Conservation (phyloP, 2,888 invertebrate species). For the Macrophya alboannulata region DNA sequence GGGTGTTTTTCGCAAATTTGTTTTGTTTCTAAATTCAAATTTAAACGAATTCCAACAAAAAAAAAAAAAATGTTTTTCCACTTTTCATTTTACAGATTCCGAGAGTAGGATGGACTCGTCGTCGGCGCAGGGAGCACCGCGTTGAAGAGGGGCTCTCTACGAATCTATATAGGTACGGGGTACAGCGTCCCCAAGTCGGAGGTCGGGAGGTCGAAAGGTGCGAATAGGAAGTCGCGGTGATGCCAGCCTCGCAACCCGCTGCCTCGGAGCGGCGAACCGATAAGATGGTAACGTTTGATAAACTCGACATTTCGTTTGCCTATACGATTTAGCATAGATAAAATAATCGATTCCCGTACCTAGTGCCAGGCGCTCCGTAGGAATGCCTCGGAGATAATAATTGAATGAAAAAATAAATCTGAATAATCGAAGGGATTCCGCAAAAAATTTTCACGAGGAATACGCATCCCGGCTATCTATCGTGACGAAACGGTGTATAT, state of each 20-base stretch:
- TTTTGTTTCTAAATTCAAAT: not conserved
- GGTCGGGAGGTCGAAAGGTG: constrained; percentile 66
- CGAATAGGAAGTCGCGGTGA: constrained; percentile 69
- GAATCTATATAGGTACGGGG: constrained; percentile 57
- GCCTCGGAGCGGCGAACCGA: constrained; percentile 77
- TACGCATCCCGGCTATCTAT: not conserved
- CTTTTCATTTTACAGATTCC: constrained; percentile 16
- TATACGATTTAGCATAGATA: constrained; percentile 29
- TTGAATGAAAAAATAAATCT: not conserved
- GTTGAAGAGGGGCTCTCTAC: constrained; percentile 64
- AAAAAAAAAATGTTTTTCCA: no score
- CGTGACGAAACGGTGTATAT: not conserved
- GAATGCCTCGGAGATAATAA: not conserved
- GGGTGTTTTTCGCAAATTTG: not conserved
- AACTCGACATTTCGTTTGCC: constrained; percentile 25
- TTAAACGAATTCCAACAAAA: not conserved
- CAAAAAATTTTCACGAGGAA: not conserved
- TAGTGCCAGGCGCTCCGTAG: not conserved
- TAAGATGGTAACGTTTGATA: constrained; percentile 70
- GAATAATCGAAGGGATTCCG: not conserved
- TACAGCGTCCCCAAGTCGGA: constrained; percentile 53
- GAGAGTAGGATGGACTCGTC: constrained; percentile 77
- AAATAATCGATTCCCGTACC: constrained; percentile 13
- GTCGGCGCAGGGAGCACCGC: constrained; percentile 70
- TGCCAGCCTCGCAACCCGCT: constrained; percentile 78